These are phyloP conservation scores for Xestia sexstrigata DNA, from an alignment of 2,888 invertebrate genomes.

Conservation along the genomic window DNA sequence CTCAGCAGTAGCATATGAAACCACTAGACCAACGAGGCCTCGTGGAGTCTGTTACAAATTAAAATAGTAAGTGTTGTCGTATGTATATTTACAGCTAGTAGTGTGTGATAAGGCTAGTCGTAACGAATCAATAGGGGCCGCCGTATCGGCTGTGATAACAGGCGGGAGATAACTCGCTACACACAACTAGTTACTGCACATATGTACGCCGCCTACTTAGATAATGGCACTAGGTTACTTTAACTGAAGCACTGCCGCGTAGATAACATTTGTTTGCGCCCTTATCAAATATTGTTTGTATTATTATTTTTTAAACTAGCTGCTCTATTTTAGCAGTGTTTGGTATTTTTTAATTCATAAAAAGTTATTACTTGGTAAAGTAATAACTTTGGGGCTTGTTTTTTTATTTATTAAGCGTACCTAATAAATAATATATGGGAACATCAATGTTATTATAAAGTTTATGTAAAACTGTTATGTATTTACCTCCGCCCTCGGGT, in stretches of 20 bases:
- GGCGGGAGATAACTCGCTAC: conserved; percentile 17
- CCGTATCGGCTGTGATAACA: conserved; percentile 45
- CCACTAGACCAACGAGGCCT: neutral
- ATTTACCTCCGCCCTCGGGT: conserved; percentile 88
- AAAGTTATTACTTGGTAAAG: neutral
- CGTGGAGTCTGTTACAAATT: neutral
- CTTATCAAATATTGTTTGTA: conserved; percentile 24
- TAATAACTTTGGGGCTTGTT: neutral
- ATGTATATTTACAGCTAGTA: conserved; percentile 2
- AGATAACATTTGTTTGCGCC: conserved; percentile 40
- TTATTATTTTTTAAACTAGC: conserved; percentile 5
- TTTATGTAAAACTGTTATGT: conserved; percentile 62
- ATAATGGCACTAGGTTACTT: conserved; percentile 45
- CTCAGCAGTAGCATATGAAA: neutral
- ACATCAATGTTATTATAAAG: neutral
- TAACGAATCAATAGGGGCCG: conserved; percentile 43
- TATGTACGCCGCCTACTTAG: conserved; percentile 20
- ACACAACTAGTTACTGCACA: neutral
- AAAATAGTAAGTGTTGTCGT: neutral
- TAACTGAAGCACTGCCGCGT: conserved; percentile 19
- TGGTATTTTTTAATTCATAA: neutral
- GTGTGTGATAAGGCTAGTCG: conserved; percentile 25
- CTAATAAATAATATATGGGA: neutral
- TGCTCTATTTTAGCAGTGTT: conserved; percentile 1
- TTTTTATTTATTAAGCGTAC: neutral